Base-by-base conservation (phyloP, 2,113 vertebrate species). In the Todiramphus saurophagus region DNA sequence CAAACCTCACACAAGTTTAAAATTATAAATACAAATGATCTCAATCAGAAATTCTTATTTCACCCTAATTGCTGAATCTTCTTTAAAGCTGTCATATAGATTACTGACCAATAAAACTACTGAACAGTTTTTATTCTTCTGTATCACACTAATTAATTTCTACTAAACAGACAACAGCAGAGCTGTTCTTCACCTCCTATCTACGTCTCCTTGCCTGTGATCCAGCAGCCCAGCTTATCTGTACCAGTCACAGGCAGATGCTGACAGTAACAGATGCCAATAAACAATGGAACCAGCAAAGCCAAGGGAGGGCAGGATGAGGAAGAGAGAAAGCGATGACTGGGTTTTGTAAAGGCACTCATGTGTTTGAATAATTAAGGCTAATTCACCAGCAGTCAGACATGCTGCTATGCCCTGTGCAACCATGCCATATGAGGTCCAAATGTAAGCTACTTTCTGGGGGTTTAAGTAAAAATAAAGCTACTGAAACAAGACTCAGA, bases 261-360 rank as follows among this genome's bases (percentile, higher is more conserved):
- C 58, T 80, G 63, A 58, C 50, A 62, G 44, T 9, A 87, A 89
- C 44, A 89, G 53, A 85, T 11, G 3, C 41, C 51, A 79, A 87
- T 21, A 63, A 87, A 96, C 96, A 97, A 94, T 89, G 58, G 50
- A 89, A 89, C 39, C n/a, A 60, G 50, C 39, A 96, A 93, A 87
- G 50, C 28, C 62, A 79, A 75, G 56, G 18, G 50, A 63, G 23
- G 18, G 24, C 18, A 76, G 72, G 33, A 82, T 41, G n/a, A 90
- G 30, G 37, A 90, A 87, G 24, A 64, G 24, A 86, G 33, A 72
- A 82, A 85, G 63, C 53, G 66, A 25, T 43, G 60, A 63, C 2
- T 72, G 58, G 10, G 10, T 70, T 85, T 79, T 93, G 20, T 59
- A 77, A 93, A 94, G 64, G n/a, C 30, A 59, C 43, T 92, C 68